These are phyloP conservation scores for Oceanites oceanicus DNA, from an alignment of 2,113 vertebrate species.

Conservation along the genomic window DNA sequence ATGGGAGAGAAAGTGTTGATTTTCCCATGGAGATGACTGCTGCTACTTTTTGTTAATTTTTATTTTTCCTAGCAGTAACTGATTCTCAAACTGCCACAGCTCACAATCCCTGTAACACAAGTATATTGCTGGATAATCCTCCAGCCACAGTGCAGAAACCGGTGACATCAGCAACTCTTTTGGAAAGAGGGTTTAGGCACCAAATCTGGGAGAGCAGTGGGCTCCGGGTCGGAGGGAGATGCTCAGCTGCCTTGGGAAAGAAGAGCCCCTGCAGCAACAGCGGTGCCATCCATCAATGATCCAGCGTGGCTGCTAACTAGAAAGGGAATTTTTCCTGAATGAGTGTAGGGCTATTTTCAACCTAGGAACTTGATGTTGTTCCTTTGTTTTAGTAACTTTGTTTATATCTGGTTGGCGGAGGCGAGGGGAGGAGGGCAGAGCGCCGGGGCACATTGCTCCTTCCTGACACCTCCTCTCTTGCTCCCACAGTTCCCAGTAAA, in stretches of 20 bases:
- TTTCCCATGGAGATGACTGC: neutral
- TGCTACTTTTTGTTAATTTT: neutral
- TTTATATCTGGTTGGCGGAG: constrained; percentile 2
- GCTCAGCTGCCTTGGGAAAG: neutral
- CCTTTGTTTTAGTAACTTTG: constrained; percentile 66
- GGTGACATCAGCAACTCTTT: neutral
- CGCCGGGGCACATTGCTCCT: neutral
- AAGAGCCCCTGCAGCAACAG: neutral
- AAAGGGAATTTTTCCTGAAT: constrained; percentile 47
- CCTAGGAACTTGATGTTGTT: constrained; percentile 47
- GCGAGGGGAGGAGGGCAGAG: neutral
- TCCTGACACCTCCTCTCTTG: constrained; percentile 33
- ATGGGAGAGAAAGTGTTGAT: neutral
- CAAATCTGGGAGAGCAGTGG: fast-evolving
- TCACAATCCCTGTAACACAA: neutral
- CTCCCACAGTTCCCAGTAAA: neutral
- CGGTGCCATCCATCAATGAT: neutral
- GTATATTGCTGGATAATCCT: neutral
- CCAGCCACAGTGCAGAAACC: neutral
- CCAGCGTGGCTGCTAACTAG: fast-evolving
- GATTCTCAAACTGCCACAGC: neutral
- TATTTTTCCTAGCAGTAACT: neutral
- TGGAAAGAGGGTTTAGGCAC: neutral
- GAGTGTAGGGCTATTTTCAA: constrained; percentile 38
- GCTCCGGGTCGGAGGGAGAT: neutral